Evolutionary conservation across 2,888 invertebrate genomes (phyloP).

Genomic region (Opisthograptis luteolata): DNA sequence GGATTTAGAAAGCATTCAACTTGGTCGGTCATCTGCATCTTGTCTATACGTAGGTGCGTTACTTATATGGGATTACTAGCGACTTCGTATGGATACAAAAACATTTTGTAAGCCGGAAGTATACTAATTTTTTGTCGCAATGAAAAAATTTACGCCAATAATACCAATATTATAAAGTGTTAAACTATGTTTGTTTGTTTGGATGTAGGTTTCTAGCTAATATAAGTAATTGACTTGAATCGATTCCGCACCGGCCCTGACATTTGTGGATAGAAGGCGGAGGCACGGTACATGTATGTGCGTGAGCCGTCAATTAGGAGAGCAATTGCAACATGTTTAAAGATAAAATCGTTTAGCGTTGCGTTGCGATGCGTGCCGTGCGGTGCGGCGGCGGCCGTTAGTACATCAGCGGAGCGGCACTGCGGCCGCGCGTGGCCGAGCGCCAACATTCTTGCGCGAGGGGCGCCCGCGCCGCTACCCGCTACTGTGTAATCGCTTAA

Average conservation of each 20-base stretch:
- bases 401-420: constrained; percentile 2
- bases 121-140: too few relatives aligned
- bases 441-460: constrained; percentile 9
- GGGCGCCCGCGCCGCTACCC: not conserved
- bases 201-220: too few relatives aligned
- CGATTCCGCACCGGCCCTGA: not conserved
- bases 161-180: too few relatives aligned
- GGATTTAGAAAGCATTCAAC: too few relatives aligned
- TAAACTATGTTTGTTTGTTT: too few relatives aligned
- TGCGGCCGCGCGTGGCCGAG: not conserved
- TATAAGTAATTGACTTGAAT: not conserved
- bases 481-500: constrained; percentile 4
- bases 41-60: too few relatives aligned
- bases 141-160: too few relatives aligned
- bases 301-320: not conserved
- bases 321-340: not conserved
- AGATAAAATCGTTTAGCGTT: constrained; percentile 1
- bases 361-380: not conserved
- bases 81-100: too few relatives aligned
- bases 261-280: not conserved
- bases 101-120: too few relatives aligned
- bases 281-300: not conserved
- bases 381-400: not conserved
- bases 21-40: too few relatives aligned
- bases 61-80: too few relatives aligned